Conservation (phyloP, 2,113 vertebrate species). For the Neolamprologus hecqui region DNA sequence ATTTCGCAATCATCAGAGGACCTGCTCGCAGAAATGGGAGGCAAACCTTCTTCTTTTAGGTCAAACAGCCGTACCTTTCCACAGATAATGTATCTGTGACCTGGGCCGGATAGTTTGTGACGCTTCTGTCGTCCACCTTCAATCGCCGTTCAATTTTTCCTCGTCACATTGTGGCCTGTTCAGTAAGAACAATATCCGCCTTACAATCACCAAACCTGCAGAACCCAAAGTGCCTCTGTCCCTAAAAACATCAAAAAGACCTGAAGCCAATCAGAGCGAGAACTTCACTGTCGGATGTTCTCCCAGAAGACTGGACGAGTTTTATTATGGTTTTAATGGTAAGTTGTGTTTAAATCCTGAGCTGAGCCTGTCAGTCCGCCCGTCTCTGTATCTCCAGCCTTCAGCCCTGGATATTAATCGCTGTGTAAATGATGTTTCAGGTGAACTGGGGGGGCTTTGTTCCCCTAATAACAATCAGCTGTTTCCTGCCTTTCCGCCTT, state of each 20-base stretch:
- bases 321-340: background rate
- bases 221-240: constrained; percentile 31
- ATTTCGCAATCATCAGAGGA: background rate
- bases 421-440: background rate
- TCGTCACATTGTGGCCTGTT: background rate
- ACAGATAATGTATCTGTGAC: background rate
- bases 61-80: background rate
- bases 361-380: background rate
- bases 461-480: background rate
- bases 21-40: background rate
- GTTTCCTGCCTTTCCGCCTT: background rate
- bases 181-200: background rate
- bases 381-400: background rate
- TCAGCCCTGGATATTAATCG: background rate
- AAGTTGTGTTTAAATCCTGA: background rate
- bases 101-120: background rate
- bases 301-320: background rate
- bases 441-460: background rate
- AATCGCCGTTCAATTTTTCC: background rate
- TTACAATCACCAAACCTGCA: constrained; percentile 16
- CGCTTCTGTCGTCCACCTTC: background rate
- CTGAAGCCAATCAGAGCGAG: background rate
- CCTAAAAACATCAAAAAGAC: background rate
- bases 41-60: background rate
- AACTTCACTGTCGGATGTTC: background rate